Base-by-base conservation (phyloP, 2,888 invertebrate species). In the Lypha dubia region DNA sequence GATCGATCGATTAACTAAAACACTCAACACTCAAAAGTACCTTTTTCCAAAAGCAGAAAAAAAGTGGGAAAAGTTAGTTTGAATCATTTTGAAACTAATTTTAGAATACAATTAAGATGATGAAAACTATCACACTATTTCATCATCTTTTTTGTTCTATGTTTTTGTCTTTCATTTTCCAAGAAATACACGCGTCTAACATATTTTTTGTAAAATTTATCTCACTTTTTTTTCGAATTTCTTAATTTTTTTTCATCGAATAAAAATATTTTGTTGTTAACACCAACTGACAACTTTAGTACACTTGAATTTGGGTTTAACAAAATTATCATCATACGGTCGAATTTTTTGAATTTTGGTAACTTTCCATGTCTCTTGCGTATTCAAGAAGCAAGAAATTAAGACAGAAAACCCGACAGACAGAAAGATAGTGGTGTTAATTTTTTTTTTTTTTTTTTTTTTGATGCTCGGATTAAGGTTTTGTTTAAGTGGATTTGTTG, bases 401-500 rank as follows among this genome's bases (percentile, higher is more conserved):
- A n/a, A 77, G 70, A 75, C 75, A 62, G 62, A 35, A 17, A 17
- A 9, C 4, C 35, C 4, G 35, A 35, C 35, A 35, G 11, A 51
- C 51, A 13, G 22, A 44, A 13, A 15, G 13, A 20, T 24, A 68
- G 74, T 74, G 74, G 79, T 38, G 44, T 58, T 60, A 20, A 60
- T 49, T 77, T 77, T 60, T 49, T 35, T 60, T 51, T 9, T 35
- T 65, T 15, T 56, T n/a, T n/a, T 28, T 41, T 67, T 67, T 51
- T n/a, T n/a, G n/a, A n/a, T n/a, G n/a, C n/a, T n/a, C 22, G n/a
- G 32, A 32, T 35, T 35, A 46, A 17, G 41, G 20, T 79, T 41
- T 56, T 75, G 9, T 46, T 79, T 75, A 79, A 79, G 79, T 70
- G 63, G 77, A 77, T 79, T 75, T 53, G 83, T 56, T 62, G 63